Evolutionary conservation across 1,140 invertebrate genomes (phyloP).

Genomic region (Samia ricini): DNA sequence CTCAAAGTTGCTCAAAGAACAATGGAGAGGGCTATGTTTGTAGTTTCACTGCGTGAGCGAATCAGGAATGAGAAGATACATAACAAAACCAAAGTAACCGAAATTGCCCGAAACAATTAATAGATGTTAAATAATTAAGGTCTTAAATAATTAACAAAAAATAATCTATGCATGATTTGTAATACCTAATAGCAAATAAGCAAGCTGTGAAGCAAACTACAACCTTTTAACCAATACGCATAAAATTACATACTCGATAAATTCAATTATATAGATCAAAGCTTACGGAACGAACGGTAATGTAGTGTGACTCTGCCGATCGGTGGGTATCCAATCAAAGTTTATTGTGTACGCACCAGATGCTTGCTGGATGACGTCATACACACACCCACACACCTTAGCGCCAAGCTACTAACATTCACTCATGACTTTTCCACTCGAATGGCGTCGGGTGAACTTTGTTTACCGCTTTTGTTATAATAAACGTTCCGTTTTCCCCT

Average conservation of each 20-base stretch:
- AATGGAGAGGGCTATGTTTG: too few species aligned
- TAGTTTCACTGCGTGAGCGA: too few species aligned
- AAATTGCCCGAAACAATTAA: too few species aligned
- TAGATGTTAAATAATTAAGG: too few species aligned
- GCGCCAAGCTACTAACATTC: background rate
- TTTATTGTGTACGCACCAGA: slow-evolving; percentile 28
- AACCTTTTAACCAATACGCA: background rate
- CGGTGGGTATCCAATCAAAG: slow-evolving; percentile 31
- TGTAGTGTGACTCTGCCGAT: slow-evolving; percentile 15
- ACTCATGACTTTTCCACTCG: background rate
- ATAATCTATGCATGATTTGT: too few species aligned
- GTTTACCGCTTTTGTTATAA: too few species aligned
- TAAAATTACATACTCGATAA: background rate
- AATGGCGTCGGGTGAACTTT: background rate
- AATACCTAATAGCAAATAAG: too few species aligned
- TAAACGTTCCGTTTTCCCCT: too few species aligned
- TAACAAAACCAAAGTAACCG: too few species aligned
- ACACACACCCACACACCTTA: background rate
- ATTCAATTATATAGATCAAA: slow-evolving; percentile 9
- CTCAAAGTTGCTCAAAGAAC: too few species aligned
- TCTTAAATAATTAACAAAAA: too few species aligned
- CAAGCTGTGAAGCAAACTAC: background rate
- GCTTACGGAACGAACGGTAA: slow-evolving; percentile 13
- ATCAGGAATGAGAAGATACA: too few species aligned
- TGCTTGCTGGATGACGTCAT: background rate